Evolutionary conservation across 2,888 invertebrate species (phyloP), one percentile per base, ranked within the genome.

Genomic region (Pimpla rufipes): DNA sequence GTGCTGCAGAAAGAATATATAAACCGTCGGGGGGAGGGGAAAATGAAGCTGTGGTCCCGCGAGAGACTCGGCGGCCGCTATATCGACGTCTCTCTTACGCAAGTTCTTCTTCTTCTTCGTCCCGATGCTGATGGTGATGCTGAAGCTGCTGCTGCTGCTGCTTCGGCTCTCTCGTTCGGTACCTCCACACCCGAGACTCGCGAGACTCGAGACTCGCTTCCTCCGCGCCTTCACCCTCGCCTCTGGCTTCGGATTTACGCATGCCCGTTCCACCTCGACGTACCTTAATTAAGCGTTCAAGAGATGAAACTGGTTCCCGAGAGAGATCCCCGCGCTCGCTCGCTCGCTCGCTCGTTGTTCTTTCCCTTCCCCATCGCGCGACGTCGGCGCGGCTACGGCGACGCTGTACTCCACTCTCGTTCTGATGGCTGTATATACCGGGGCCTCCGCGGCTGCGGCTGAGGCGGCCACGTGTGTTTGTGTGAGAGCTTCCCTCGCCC

Each of bases 261-360:
- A 89, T 90, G 89, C 90, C 88, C 88, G 87, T 88, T 88, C 88
- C 85, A 85, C 81, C 86, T 81, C 85, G 83, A 78, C 83, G 81
- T 90, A 90, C 90, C 91, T 93, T 93, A 93, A 93, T 93, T 93
- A 93, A 93, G 93, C 93, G 91, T 93, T 93, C 93, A 93, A 92
- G 88, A 92, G 91, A 92, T 91, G 89, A 91, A 93, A 92, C 93
- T 93, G 93, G 93, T 93, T 93, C 89, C 85, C 86, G 23, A 57
- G 83, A 83, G 75, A 79, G 79, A 71, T 74, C 23, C 57, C 23
- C 67, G 47, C 55, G 47, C 18, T 35, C 62, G 74, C 74, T 47
- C 74, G 74, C 62, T 57, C 74, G 74, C 81, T 62, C 62, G 66
- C 77, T 67, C 66, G 81, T 84, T 84, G 83, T 84, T 84, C 83